Evolutionary conservation across 2,888 invertebrate genomes (phyloP).

Genomic region (Pyralis farinalis): DNA sequence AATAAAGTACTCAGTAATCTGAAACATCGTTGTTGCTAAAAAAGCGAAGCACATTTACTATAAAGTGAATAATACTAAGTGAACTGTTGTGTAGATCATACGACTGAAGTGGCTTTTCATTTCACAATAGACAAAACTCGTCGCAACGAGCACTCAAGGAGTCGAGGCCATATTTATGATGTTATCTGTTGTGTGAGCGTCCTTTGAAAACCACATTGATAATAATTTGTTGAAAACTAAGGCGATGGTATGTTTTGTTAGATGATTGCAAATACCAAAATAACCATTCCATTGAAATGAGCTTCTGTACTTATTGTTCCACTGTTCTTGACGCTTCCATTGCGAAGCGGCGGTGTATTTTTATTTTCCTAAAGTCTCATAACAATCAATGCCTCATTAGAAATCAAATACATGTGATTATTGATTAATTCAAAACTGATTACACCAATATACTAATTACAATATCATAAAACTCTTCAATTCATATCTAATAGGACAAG

Average conservation of each 20-base stretch:
- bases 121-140: constrained; percentile 79
- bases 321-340: constrained; percentile 68
- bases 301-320: constrained; percentile 58
- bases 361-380: constrained; percentile 22
- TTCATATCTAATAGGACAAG: constrained; percentile 21
- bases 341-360: constrained; percentile 68
- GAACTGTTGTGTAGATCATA: constrained; percentile 48
- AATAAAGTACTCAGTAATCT: constrained; percentile 68
- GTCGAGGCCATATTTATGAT: constrained; percentile 85
- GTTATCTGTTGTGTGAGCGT: constrained; percentile 81
- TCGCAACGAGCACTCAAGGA: constrained; percentile 75
- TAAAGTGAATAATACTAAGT: constrained; percentile 53
- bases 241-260: constrained; percentile 70
- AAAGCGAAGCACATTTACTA: constrained; percentile 35
- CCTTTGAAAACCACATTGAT: constrained; percentile 70
- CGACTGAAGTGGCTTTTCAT: constrained; percentile 58
- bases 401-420: constrained; percentile 4
- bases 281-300: constrained; percentile 32
- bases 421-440: constrained; percentile 14
- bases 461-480: constrained; percentile 14
- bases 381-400: neutral
- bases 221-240: constrained; percentile 60
- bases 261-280: constrained; percentile 27
- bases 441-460: constrained; percentile 2
- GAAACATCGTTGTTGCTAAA: constrained; percentile 42